Conservation (phyloP, 2,113 vertebrate genomes). For the Meriones unguiculatus region DNA sequence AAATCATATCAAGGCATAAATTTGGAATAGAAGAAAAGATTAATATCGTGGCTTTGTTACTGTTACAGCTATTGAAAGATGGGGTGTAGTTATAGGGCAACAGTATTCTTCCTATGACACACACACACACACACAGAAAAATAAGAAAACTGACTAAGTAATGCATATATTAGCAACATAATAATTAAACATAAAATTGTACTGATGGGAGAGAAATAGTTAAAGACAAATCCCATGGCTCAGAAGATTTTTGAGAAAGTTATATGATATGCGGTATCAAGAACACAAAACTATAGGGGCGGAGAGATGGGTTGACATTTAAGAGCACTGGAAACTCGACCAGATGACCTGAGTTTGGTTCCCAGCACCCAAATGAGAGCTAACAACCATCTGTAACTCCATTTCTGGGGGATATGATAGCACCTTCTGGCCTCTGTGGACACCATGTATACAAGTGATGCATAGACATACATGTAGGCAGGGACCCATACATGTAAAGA, state of each 20-base stretch:
- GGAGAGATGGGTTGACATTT: background rate
- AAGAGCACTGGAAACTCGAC: background rate
- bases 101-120: background rate
- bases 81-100: background rate
- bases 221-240: slow-evolving; percentile 18
- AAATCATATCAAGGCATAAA: background rate
- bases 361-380: background rate
- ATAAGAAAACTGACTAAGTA: background rate
- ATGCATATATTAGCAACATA: background rate
- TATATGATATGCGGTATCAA: background rate
- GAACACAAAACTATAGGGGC: background rate
- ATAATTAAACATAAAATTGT: background rate
- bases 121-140: background rate
- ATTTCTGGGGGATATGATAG: background rate
- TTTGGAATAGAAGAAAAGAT: background rate
- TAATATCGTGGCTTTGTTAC: background rate
- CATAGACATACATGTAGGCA: background rate
- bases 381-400: background rate
- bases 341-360: background rate
- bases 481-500: background rate
- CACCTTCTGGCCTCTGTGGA: background rate
- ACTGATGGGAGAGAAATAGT: background rate
- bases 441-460: too few relatives aligned
- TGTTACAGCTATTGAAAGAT: background rate
- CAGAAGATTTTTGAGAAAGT: background rate